Evolutionary conservation across 1,140 invertebrate genomes (phyloP).

Genomic region (Telenomus remus): DNA sequence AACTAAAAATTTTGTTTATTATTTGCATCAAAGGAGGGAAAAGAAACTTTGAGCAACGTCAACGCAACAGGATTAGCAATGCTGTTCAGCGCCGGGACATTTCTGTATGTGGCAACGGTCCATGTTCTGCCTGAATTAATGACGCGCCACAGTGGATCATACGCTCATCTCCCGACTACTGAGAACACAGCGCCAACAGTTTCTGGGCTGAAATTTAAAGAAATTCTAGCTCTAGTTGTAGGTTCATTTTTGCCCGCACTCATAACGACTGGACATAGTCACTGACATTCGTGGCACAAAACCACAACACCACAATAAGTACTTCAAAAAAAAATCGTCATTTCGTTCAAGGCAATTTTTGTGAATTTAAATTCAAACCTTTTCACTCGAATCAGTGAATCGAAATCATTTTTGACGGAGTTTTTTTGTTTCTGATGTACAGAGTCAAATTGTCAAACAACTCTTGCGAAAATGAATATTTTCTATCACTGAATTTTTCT

Average conservation of each 20-base stretch:
- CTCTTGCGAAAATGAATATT: no score
- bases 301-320: not conserved
- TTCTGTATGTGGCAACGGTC: slow-evolving; percentile 98
- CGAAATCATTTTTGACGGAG: no score
- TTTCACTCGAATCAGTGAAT: no score
- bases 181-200: slow-evolving; percentile 74
- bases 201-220: slow-evolving; percentile 82
- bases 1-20: no score
- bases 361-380: no score
- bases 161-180: slow-evolving; percentile 75
- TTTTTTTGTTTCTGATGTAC: no score
- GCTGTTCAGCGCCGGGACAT: slow-evolving; percentile 99
- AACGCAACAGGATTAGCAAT: slow-evolving; percentile 97
- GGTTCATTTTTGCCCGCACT: slow-evolving; percentile 91
- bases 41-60: slow-evolving; percentile 84
- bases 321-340: slow-evolving; percentile 2
- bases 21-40: slow-evolving; percentile 77
- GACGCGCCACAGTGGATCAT: slow-evolving; percentile 73
- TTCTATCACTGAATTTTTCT: no score
- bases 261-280: slow-evolving; percentile 93
- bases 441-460: no score
- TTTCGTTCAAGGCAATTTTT: no score
- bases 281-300: slow-evolving; percentile 76
- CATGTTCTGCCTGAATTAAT: slow-evolving; percentile 97
- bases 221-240: slow-evolving; percentile 88